These are phyloP conservation scores for Pammene fasciana DNA, from an alignment of 2,888 invertebrate genomes.

Conservation along the genomic window DNA sequence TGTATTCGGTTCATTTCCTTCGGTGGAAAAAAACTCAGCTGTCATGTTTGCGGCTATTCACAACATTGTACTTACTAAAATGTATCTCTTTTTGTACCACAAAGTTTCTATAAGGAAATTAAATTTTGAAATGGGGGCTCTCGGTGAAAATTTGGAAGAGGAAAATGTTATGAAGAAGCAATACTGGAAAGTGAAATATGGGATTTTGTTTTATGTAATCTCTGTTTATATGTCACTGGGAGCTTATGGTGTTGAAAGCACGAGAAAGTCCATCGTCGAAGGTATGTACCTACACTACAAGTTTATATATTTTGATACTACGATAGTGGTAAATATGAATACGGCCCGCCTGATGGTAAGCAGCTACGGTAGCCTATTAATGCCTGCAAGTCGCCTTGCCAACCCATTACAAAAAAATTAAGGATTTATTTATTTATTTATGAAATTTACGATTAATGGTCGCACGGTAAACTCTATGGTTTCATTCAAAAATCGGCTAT, in stretches of 20 bases:
- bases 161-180: conserved; percentile 64
- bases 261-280: conserved; percentile 62
- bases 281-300: conserved; percentile 61
- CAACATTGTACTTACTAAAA: conserved; percentile 70
- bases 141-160: conserved; percentile 66
- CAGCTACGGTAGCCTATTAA: no score
- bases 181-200: conserved; percentile 64
- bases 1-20: conserved; percentile 66
- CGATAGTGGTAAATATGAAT: no score
- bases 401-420: no score
- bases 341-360: no score
- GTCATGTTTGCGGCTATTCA: conserved; percentile 75
- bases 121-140: conserved; percentile 67
- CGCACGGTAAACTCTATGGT: no score
- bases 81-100: conserved; percentile 67
- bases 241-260: conserved; percentile 70
- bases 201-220: conserved; percentile 62
- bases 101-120: conserved; percentile 69
- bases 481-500: no score
- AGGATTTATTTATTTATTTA: no score
- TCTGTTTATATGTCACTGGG: conserved; percentile 69
- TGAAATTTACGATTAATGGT: no score
- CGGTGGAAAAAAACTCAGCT: conserved; percentile 73
- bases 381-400: no score
- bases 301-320: no score